Percentiles rank a stretch among this genome's conserved stretches.
These are phyloP conservation scores for Saccopteryx leptura DNA, from an alignment of 2,113 vertebrate genomes.

Conservation along the genomic window DNA sequence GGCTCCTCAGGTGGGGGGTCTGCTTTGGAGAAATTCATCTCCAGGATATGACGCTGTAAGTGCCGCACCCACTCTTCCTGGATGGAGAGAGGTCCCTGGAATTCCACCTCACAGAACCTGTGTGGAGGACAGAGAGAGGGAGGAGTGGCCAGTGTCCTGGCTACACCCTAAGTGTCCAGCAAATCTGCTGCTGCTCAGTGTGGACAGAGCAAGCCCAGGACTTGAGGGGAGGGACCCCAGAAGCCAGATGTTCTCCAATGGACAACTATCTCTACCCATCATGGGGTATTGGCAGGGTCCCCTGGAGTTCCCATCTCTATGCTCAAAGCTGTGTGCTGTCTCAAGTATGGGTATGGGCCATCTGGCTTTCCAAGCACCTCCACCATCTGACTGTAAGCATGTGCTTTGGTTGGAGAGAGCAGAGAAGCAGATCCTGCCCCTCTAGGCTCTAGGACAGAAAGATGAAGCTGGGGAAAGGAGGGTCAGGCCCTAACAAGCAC, in stretches of 20 bases:
- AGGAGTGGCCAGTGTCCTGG: neutral
- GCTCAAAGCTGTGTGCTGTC: neutral
- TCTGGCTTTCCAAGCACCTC: neutral
- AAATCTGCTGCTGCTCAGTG: neutral
- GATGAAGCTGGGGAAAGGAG: neutral
- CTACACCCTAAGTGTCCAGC: neutral
- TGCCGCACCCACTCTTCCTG: slow-evolving; percentile 98
- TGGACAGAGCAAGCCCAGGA: neutral
- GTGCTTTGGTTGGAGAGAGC: neutral
- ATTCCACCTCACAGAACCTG: slow-evolving; percentile 98
- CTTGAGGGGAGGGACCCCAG: neutral
- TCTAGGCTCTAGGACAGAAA: neutral
- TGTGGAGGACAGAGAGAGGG: neutral
- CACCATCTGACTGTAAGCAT: neutral
- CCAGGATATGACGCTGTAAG: slow-evolving; percentile 97
- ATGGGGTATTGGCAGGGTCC: neutral
- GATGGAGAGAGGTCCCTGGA: slow-evolving; percentile 96
- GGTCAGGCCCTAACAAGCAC: neutral
- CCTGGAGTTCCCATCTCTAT: neutral
- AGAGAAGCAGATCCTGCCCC: neutral
- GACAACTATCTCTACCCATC: neutral
- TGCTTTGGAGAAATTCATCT: slow-evolving; percentile 95
- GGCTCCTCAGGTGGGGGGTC: slow-evolving; percentile 87
- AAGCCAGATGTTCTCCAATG: neutral
- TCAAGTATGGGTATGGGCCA: neutral